Evolutionary conservation across 2,888 invertebrate species (phyloP).

Genomic region (Leptopilina syphax): DNA sequence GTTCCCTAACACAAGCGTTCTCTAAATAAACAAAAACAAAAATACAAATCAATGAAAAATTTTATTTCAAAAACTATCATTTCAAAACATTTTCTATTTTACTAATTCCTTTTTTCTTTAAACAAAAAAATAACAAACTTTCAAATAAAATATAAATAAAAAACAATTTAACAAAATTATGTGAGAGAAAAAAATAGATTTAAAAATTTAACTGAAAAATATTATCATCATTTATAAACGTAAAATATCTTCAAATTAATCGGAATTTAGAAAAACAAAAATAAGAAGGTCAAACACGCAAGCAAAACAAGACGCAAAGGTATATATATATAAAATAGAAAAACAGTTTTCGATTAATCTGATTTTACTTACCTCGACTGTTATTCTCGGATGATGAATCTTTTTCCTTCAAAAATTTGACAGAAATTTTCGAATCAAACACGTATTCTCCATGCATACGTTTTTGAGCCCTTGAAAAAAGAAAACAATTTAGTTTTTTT

Average conservation of each 20-base stretch:
- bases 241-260: conserved; percentile 4
- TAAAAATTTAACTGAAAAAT: background rate
- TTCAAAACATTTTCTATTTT: background rate
- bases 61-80: background rate
- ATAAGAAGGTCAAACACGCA: conserved; percentile 33
- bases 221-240: background rate
- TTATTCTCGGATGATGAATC: conserved; percentile 61
- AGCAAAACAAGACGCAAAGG: conserved; percentile 12
- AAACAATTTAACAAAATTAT: background rate
- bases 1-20: conserved; percentile 58
- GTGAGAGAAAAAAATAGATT: background rate
- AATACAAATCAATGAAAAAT: background rate
- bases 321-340: background rate
- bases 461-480: conserved; percentile 84
- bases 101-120: background rate
- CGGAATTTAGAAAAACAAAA: conserved; percentile 42
- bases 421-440: conserved; percentile 85
- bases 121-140: no score
- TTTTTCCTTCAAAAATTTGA: conserved; percentile 75
- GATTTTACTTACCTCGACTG: conserved; percentile 66
- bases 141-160: no score
- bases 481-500: conserved; percentile 57
- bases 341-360: background rate
- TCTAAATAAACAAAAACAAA: conserved; percentile 52
- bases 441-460: conserved; percentile 92